These are phyloP conservation scores for Hemitrygon akajei DNA, from an alignment of 2,797 vertebrate genomes.

Conservation along the genomic window DNA sequence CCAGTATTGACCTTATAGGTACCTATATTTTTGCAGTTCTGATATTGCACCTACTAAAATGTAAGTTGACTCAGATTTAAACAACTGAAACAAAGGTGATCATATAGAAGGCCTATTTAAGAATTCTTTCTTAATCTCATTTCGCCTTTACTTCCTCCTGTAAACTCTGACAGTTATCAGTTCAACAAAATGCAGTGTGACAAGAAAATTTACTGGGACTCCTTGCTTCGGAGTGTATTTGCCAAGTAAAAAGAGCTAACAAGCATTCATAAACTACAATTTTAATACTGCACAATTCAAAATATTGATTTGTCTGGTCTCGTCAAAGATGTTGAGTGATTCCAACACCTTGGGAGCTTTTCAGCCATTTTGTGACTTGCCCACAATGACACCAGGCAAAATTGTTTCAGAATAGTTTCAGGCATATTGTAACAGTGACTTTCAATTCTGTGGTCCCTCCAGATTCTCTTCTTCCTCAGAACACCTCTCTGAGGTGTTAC, in stretches of 20 bases:
- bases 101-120: not conserved
- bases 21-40: not conserved
- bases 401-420: not conserved
- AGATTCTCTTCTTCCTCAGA: not conserved
- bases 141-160: not conserved
- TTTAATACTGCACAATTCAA: not conserved
- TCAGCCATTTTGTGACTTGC: not conserved
- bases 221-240: not conserved
- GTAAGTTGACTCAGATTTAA: not conserved
- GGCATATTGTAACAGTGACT: not conserved
- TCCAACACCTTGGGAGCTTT: not conserved
- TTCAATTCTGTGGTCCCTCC: not conserved
- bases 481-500: not conserved
- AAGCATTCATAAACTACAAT: not conserved
- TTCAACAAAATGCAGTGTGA: not conserved
- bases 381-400: not conserved
- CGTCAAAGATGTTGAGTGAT: not conserved
- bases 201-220: not conserved
- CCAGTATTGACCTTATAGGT: not conserved
- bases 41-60: not conserved
- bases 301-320: not conserved
- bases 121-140: not conserved
- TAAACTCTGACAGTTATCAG: not conserved
- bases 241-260: not conserved
- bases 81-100: not conserved